Evolutionary conservation across 2,888 invertebrate species (phyloP), one percentile per base, ranked within the genome.

Genomic region (Drosophila robusta): DNA sequence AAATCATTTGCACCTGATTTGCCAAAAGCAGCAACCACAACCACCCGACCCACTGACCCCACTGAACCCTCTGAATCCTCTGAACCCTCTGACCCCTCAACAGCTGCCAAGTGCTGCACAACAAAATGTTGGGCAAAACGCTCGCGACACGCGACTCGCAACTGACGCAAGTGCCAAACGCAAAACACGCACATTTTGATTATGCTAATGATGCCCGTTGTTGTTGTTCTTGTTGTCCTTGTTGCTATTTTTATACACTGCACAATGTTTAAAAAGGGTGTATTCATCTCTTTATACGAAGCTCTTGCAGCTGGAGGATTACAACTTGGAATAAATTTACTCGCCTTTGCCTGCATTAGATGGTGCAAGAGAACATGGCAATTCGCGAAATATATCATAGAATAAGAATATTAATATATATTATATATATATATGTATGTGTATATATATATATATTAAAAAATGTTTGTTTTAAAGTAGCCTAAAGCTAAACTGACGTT

Each of bases 1-100:
- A 76, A 76, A 83, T 82, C 70, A 83, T 82, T 83, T 63, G 79
- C 88, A 88, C 88, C 86, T 82, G 86, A 88, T 83, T 83, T 67
- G 60, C 45, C 55, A 51, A 47, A 55, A 46, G 54, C 49, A 39
- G 36, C n/a, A 34, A 38, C 18, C 47, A 24, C 0, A 29, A 29
- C 34, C 4, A 34, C 4, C 32, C 11, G 32, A 32, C 32, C 32
- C 32, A 4, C 9, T 11, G 11, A 32, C 34, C 4, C 34, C 60
- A 42, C 29, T 64, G 38, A 9, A 7, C 29, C 39, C 42, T 18
- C 22, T n/a, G n/a, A n/a, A n/a, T n/a, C n/a, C 11, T 1, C 11
- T 4, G 32, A 3, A 2, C 18, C 32, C 60, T 45, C 29, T 64
- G 38, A 9, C 8, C 29, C 39, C 42, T 18, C 22, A 8, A 18